These are phyloP conservation scores for Hyposmocoma kahamanoa DNA, from an alignment of 1,140 invertebrate species.

Conservation along the genomic window DNA sequence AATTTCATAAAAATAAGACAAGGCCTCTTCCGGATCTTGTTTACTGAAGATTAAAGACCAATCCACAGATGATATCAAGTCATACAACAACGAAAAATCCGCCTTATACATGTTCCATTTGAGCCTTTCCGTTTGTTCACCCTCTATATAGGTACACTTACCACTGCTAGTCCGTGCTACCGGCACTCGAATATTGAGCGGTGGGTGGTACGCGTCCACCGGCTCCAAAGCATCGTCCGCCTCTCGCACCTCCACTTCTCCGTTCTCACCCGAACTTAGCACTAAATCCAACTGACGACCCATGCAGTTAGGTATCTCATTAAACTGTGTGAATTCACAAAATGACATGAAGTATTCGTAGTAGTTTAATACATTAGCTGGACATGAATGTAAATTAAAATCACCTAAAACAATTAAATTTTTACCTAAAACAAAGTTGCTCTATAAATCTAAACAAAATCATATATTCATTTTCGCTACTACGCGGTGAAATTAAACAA, in stretches of 20 bases:
- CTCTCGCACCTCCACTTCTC: neutral
- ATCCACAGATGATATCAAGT: neutral
- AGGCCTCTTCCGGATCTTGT: neutral
- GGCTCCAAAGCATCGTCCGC: neutral
- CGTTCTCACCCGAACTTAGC: neutral
- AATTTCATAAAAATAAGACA: neutral
- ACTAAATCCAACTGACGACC: neutral
- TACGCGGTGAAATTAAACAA: neutral
- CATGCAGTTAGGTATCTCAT: neutral
- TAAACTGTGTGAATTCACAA: neutral
- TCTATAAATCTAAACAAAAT: conserved; percentile 1
- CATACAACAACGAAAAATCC: neutral
- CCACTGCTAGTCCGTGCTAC: neutral
- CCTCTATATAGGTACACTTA: neutral
- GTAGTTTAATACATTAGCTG: neutral
- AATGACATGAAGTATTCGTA: neutral
- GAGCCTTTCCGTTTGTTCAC: neutral
- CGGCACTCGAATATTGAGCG: neutral
- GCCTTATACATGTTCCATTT: neutral
- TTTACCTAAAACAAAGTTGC: neutral
- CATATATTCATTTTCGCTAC: neutral
- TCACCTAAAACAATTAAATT: conserved; percentile 1
- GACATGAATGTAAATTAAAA: neutral
- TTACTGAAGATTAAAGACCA: neutral
- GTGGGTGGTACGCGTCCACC: neutral